A percentile compares a stretch with the other conserved stretches of the same genome.
Conservation (phyloP, 2,797 vertebrate genomes). For the Myripristis murdjan region DNA sequence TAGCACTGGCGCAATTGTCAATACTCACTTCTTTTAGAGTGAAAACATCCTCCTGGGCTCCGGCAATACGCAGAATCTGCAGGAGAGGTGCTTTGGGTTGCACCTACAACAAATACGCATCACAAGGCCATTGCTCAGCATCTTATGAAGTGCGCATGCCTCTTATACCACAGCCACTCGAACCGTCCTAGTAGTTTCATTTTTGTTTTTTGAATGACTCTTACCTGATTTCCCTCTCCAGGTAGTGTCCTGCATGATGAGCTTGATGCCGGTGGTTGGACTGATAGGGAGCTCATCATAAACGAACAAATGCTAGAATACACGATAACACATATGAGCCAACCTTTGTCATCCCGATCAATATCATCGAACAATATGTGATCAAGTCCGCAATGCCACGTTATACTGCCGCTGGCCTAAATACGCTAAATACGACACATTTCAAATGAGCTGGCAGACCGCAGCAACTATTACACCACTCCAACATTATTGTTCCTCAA, state of each 20-base stretch:
- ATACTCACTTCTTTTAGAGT: conserved; percentile 93
- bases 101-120: conserved; percentile 81
- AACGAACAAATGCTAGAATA: conserved; percentile 76
- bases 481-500: conserved; percentile 23
- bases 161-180: background rate
- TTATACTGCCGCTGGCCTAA: background rate
- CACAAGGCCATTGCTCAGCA: background rate
- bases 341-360: background rate
- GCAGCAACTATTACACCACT: background rate
- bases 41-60: conserved; percentile 94
- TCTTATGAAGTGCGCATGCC: background rate
- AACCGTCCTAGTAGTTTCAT: background rate
- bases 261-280: conserved; percentile 84
- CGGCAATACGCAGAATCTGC: conserved; percentile 93
- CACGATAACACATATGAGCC: background rate
- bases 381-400: background rate
- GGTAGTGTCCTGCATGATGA: conserved; percentile 86
- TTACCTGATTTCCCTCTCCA: conserved; percentile 91
- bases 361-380: background rate
- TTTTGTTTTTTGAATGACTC: no score
- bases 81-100: conserved; percentile 91
- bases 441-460: background rate
- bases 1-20: background rate
- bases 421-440: background rate
- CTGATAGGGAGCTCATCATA: conserved; percentile 91